A percentile compares a stretch with the other conserved stretches of the same genome.
These are phyloP conservation scores for Romanogobio albipinnatus DNA, from an alignment of 2,113 vertebrate species.

Conservation along the genomic window DNA sequence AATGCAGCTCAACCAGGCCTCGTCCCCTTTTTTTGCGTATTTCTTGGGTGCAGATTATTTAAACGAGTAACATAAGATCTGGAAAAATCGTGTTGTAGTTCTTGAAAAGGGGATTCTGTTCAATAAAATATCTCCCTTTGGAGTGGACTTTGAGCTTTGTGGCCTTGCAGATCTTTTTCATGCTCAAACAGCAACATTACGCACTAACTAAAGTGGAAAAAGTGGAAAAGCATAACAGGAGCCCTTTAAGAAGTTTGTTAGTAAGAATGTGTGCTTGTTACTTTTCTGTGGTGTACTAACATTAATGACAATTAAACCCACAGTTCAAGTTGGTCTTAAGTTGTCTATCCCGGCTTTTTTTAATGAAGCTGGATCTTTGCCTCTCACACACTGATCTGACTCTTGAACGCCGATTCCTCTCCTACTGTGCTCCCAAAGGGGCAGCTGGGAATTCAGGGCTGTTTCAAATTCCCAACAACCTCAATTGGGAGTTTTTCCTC, in stretches of 20 bases:
- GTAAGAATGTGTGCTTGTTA: not conserved
- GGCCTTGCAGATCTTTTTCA: no score
- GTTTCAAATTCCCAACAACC: constrained; percentile 68
- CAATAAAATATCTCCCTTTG: no score
- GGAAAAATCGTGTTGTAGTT: no score
- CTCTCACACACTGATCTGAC: constrained; percentile 50
- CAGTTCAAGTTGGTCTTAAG: not conserved
- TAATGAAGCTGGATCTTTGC: constrained; percentile 36
- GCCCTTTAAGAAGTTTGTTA: not conserved
- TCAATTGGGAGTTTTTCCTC: constrained; percentile 59
- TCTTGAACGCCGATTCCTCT: constrained; percentile 50
- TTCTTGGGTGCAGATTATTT: no score
- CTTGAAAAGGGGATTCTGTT: no score
- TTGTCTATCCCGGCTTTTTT: not conserved
- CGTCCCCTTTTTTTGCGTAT: no score
- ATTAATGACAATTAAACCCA: not conserved
- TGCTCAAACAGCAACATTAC: no score
- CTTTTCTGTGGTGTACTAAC: not conserved
- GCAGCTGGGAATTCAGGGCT: constrained; percentile 58
- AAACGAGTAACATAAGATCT: no score
- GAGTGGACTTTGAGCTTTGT: no score
- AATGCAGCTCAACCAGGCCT: no score
- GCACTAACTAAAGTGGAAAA: no score
- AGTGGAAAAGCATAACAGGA: no score
- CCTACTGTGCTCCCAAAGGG: constrained; percentile 43